These are phyloP conservation scores for Azemiops feae DNA, from an alignment of 2,113 vertebrate species.

Conservation along the genomic window DNA sequence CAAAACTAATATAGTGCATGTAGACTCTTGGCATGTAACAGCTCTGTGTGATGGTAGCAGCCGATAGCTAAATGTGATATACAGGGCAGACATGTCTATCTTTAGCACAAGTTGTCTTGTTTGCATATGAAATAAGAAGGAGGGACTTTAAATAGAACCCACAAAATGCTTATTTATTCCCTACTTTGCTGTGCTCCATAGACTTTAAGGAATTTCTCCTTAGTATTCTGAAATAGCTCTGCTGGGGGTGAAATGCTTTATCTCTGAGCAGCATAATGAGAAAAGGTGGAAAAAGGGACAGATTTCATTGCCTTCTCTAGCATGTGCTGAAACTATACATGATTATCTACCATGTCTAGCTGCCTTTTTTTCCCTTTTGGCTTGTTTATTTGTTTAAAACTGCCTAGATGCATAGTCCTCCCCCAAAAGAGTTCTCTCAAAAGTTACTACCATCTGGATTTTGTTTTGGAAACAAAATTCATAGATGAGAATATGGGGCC, in stretches of 20 bases:
- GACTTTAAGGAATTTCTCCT: not conserved
- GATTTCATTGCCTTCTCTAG: not conserved
- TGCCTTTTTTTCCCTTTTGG: not conserved
- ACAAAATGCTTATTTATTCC: not conserved
- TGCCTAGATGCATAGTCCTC: not conserved
- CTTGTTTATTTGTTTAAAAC: not conserved
- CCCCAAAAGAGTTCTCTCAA: not conserved
- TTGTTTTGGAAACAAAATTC: not conserved
- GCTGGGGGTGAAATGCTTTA: not conserved
- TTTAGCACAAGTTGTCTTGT: not conserved
- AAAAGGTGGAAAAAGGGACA: not conserved
- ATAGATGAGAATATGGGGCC: not conserved
- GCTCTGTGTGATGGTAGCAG: not conserved
- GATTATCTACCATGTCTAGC: not conserved
- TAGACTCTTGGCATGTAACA: not conserved
- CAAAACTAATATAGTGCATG: not conserved
- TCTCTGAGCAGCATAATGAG: not conserved
- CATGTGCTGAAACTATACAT: not conserved
- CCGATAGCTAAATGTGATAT: not conserved
- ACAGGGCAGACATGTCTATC: not conserved
- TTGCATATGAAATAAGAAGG: not conserved
- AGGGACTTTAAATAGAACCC: not conserved
- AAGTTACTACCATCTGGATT: not conserved
- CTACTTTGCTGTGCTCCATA: not conserved
- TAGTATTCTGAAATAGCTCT: not conserved